These are phyloP conservation scores for Galago senegalensis DNA, from an alignment of 2,797 vertebrate genomes.

Conservation along the genomic window DNA sequence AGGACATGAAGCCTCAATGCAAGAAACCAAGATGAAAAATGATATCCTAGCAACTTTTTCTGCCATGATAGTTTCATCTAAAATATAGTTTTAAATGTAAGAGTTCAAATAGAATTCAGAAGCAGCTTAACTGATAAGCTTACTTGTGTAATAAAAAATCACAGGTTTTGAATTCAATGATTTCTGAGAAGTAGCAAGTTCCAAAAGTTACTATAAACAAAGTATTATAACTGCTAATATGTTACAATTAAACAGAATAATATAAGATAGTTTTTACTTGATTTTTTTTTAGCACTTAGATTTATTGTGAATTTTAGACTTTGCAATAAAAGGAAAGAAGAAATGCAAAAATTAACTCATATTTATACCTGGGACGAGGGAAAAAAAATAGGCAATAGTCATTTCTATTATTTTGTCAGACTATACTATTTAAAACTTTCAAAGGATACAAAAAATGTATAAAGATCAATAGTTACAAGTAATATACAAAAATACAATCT, in stretches of 20 bases:
- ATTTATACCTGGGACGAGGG: background rate
- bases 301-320: background rate
- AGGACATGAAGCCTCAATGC: background rate
- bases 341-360: background rate
- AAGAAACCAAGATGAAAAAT: slow-evolving; percentile 50
- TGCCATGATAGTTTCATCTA: slow-evolving; percentile 40
- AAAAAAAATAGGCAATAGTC: background rate
- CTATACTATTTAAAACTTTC: background rate
- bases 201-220: slow-evolving; percentile 8
- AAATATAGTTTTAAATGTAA: slow-evolving; percentile 39
- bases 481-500: background rate
- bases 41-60: background rate
- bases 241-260: background rate
- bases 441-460: background rate
- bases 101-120: slow-evolving; percentile 30
- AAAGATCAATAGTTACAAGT: background rate
- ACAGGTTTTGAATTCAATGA: background rate
- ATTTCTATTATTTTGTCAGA: slow-evolving; percentile 17
- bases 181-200: background rate
- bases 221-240: background rate
- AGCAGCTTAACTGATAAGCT: background rate
- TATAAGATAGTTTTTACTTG: background rate
- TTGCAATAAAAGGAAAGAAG: background rate
- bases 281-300: background rate
- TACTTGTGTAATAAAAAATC: background rate